Base-by-base conservation (phyloP, 2,797 vertebrate genomes). In the Orientallactaga sibirica region DNA sequence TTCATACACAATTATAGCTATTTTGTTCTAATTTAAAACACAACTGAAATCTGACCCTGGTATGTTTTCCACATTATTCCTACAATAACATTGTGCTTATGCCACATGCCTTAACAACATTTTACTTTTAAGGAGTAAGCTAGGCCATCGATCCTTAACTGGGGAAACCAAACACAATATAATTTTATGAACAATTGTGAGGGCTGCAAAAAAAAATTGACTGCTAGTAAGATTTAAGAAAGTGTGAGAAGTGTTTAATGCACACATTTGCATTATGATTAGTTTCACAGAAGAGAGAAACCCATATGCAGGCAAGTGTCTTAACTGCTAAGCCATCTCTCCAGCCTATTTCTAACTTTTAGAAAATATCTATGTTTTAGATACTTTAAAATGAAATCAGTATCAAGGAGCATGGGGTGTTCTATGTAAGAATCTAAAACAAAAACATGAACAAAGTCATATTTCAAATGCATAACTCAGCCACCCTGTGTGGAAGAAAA, bases 21-120 rank as follows among this genome's bases (percentile, higher is more conserved):
- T 73, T 95, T 95, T 80, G 70, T 70, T 87, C 90, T 80, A 10
- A 68, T 66, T 77, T 52, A 94, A 95, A 86, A 76, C 33, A 92
- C 24, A 25, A 75, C 24, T 27, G 55, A 92, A 37, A n/a, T 77
- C 52, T 80, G 33, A 90, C n/a, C 37, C 37, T 66, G 22, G 29
- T 83, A 29, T 43, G 62, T 37, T 92, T 92, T 77, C 76, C 61
- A 37, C 19, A 76, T 68, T 68, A 61, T 37, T 90, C 19, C n/a
- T 58, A 55, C 1, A 19, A 29, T 58, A 83, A 85, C 33, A 92
- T 43, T 68, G 90, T 15, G 71, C 7, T 61, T 94, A 66, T 33
- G 33, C 7, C 62, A 91, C 8, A 76, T n/a, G n/a, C 27, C 77
- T 25, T 78, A 82, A 67, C n/a, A 82, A 67, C n/a, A 58, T 67